phyloP scores from a whole-genome alignment of 2,113 vertebrate genomes.

The Callospermophilus lateralis region DNA sequence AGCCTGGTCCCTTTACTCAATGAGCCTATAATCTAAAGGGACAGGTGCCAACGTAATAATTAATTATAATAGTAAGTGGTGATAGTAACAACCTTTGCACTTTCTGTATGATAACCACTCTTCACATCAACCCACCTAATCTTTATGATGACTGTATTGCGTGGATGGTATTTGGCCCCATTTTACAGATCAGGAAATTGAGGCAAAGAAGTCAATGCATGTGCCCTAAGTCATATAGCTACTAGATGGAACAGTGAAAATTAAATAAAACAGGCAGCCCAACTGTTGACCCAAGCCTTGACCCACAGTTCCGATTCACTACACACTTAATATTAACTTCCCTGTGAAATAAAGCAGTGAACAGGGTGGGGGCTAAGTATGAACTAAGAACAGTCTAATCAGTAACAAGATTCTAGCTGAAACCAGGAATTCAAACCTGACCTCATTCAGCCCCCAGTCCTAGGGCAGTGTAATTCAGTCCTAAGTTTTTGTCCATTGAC shows the following conservation, averaged over 20 bases:
- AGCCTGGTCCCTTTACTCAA: neutral
- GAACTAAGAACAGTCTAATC: too few species aligned
- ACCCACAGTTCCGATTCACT: neutral
- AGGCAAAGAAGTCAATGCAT: neutral
- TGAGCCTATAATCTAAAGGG: neutral
- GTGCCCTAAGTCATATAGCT: neutral
- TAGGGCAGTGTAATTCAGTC: rapidly evolving
- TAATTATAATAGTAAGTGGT: neutral
- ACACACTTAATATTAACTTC: rapidly evolving
- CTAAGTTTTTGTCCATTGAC: neutral
- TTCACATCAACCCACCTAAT: neutral
- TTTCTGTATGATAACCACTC: neutral
- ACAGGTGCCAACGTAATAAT: neutral
- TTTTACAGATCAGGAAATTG: neutral
- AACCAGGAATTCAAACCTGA: neutral
- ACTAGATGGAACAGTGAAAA: neutral
- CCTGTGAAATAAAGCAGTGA: neutral
- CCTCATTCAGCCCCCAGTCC: neutral
- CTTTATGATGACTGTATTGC: neutral
- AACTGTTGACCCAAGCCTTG: neutral
- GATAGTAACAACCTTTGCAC: neutral
- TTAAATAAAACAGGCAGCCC: neutral
- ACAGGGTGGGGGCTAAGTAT: neutral
- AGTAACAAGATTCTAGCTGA: neutral
- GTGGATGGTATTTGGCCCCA: neutral